Conservation (phyloP, 2,113 vertebrate genomes). For the Seriola aureovittata region DNA sequence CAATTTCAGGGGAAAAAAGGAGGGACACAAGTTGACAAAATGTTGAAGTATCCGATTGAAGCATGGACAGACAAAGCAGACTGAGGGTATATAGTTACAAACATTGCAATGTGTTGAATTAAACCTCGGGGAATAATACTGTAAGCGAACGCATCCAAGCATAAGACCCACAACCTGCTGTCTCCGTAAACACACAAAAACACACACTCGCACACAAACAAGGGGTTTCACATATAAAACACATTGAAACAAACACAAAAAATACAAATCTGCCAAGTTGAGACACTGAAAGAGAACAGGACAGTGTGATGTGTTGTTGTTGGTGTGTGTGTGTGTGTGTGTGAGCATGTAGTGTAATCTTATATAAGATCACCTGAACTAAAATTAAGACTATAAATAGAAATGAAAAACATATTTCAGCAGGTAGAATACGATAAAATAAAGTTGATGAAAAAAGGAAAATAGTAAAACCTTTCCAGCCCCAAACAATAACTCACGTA, state of each 20-base stretch:
- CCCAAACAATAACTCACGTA: background rate
- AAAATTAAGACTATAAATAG: background rate
- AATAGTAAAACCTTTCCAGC: background rate
- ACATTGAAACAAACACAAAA: slow-evolving; percentile 37
- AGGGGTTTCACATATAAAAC: slow-evolving; percentile 22
- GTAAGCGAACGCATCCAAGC: slow-evolving; percentile 3
- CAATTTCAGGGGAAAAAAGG: background rate
- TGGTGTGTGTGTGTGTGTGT: background rate
- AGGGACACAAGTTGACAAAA: slow-evolving; percentile 12
- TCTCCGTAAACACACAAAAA: slow-evolving; percentile 37
- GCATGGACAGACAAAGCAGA: slow-evolving; percentile 12
- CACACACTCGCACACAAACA: slow-evolving; percentile 24
- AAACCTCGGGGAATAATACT: slow-evolving; percentile 30
- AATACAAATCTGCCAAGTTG: slow-evolving; percentile 28
- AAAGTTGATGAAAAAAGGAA: background rate
- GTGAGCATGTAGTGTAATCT: background rate
- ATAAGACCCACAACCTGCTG: slow-evolving; percentile 58
- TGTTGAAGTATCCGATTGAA: slow-evolving; percentile 35
- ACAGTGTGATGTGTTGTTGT: background rate
- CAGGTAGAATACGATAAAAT: background rate
- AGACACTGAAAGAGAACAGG: slow-evolving; percentile 27
- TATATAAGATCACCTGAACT: background rate
- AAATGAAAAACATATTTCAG: slow-evolving; percentile 11
- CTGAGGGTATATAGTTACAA: background rate
- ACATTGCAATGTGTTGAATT: slow-evolving; percentile 9